Percentiles rank a stretch among this genome's conserved stretches.
Conservation (phyloP, 2,113 vertebrate genomes). For the Lophura nycthemera region DNA sequence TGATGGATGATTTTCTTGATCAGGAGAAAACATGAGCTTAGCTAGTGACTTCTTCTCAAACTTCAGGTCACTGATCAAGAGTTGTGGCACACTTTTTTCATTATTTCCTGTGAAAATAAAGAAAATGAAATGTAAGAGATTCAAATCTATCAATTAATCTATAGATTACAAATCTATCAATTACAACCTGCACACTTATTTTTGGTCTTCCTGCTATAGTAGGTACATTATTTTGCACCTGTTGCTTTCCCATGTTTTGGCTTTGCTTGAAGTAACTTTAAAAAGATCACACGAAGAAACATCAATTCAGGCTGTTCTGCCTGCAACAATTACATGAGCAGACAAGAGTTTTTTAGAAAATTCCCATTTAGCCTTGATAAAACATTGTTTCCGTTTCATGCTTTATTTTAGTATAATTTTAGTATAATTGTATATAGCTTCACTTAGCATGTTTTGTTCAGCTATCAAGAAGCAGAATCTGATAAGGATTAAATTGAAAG, state of each 20-base stretch:
- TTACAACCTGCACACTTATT: not conserved
- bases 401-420: not conserved
- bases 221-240: not conserved
- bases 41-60: conserved; percentile 81
- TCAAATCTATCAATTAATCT: not conserved
- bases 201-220: not conserved
- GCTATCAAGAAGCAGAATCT: not conserved
- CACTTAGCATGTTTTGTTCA: not conserved
- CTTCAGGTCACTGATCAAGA: conserved; percentile 80
- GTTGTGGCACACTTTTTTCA: conserved; percentile 82
- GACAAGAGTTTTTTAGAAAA: not conserved
- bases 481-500: not conserved
- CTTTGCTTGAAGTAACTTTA: not conserved
- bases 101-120: conserved; percentile 81
- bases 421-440: not conserved
- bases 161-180: not conserved
- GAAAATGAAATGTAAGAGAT: not conserved
- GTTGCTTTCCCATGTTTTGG: not conserved
- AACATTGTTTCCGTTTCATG: not conserved
- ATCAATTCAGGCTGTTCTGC: not conserved
- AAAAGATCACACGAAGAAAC: not conserved
- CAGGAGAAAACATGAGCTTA: conserved; percentile 97
- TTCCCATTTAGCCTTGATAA: not conserved
- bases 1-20: conserved; percentile 98
- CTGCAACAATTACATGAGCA: not conserved